Percentiles rank a stretch among this genome's conserved stretches.
Evolutionary conservation across 2,113 vertebrate species (phyloP).

Genomic region (Equus przewalskii): DNA sequence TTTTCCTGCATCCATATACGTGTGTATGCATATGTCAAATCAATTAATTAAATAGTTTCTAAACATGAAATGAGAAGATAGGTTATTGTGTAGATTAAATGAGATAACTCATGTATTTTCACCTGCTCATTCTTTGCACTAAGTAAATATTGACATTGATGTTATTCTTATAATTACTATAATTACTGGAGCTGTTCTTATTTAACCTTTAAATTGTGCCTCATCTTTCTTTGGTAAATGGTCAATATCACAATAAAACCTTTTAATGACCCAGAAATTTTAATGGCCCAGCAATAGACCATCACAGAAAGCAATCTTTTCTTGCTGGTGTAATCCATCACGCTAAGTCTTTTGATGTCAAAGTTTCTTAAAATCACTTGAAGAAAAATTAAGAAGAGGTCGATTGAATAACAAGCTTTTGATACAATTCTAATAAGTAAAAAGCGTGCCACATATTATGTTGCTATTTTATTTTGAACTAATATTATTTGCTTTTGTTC

Average conservation of each 20-base stretch:
- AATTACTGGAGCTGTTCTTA: neutral
- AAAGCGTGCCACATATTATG: neutral
- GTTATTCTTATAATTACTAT: neutral
- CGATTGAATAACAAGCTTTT: neutral
- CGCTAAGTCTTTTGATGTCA: neutral
- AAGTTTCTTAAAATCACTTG: neutral
- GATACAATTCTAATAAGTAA: neutral
- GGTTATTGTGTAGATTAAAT: neutral
- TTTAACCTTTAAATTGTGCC: neutral
- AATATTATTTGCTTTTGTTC: neutral
- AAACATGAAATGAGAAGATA: neutral
- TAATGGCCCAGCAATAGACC: neutral
- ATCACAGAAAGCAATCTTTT: neutral
- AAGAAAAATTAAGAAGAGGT: neutral
- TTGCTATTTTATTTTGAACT: slow-evolving; percentile 25
- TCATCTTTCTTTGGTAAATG: neutral
- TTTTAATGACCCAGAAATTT: neutral
- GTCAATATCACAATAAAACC: neutral
- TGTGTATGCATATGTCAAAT: neutral
- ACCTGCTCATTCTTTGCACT: neutral
- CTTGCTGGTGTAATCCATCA: neutral
- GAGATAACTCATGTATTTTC: neutral
- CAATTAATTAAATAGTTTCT: neutral
- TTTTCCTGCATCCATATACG: neutral
- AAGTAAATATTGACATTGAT: neutral